These are phyloP conservation scores for Cliona cf. orientalis DNA, from an alignment of 37 sponge, comb jelly and placozoan species.

Conservation along the genomic window DNA sequence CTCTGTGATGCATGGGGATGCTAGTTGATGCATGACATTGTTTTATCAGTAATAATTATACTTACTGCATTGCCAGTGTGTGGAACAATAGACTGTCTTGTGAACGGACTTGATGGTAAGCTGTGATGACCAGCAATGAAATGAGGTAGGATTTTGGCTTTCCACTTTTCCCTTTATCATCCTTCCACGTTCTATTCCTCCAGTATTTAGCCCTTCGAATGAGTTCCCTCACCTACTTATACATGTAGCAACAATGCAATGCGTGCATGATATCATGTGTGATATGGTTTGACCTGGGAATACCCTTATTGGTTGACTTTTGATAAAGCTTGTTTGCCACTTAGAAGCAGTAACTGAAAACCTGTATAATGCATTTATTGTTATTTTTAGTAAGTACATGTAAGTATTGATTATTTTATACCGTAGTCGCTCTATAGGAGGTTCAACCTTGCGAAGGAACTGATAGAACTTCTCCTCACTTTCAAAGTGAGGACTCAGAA, in stretches of 20 bases:
- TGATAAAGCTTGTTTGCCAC: conserved; percentile 47
- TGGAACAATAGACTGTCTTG: too few species aligned
- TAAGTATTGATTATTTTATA: neutral
- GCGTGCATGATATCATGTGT: neutral
- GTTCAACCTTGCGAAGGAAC: neutral
- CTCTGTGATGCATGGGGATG: too few species aligned
- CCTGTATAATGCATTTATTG: neutral
- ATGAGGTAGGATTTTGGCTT: conserved; percentile 57
- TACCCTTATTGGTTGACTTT: conserved; percentile 29
- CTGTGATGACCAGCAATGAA: conserved; percentile 22
- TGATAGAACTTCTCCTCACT: neutral
- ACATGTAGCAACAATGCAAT: neutral
- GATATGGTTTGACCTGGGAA: neutral
- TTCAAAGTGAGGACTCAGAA: conserved; percentile 15
- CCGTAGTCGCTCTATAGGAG: neutral
- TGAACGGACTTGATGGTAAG: conserved; percentile 9
- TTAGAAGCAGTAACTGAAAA: conserved; percentile 50
- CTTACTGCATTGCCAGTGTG: too few species aligned
- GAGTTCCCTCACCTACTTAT: conserved; percentile 21
- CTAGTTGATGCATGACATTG: too few species aligned
- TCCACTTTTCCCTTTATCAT: neutral
- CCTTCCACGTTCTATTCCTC: conserved; percentile 13
- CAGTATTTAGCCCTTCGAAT: conserved; percentile 21
- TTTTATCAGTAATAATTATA: too few species aligned
- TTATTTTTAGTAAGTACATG: neutral